Evolutionary conservation across 2,797 vertebrate genomes (phyloP).

Genomic region (Ceryle rudis): DNA sequence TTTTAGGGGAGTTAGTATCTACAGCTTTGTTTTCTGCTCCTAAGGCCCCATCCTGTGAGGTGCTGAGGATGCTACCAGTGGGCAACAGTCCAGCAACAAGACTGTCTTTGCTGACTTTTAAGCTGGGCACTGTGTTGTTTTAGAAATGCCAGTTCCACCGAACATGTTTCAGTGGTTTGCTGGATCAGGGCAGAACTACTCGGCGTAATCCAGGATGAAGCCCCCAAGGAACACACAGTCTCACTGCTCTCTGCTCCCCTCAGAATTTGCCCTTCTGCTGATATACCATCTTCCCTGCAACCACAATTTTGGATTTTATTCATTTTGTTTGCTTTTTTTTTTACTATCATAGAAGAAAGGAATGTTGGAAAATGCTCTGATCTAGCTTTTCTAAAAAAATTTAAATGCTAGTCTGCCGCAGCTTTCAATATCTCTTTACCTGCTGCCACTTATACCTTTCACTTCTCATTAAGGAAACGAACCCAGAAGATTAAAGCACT

Average conservation of each 20-base stretch:
- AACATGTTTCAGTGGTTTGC: rapidly evolving
- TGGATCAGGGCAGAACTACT: not conserved
- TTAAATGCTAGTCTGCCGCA: not conserved
- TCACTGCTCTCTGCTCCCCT: not conserved
- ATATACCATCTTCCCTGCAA: not conserved
- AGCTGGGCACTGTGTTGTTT: not conserved
- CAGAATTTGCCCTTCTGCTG: not conserved
- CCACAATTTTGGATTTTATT: not conserved
- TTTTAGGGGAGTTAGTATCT: not conserved
- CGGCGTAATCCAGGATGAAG: not conserved
- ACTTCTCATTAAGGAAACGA: constrained; percentile 63
- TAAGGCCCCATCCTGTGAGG: not conserved
- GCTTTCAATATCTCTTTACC: constrained; percentile 52
- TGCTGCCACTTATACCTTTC: constrained; percentile 64
- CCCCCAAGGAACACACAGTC: not conserved
- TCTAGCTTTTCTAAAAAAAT: not conserved
- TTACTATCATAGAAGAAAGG: not conserved
- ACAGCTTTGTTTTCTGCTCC: not conserved
- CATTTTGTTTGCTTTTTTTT: not conserved
- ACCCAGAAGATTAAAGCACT: constrained; percentile 61
- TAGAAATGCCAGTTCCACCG: not conserved
- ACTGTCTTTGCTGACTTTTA: not conserved
- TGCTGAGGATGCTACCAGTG: not conserved
- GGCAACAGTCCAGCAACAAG: not conserved
- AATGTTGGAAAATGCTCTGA: constrained; percentile 26